Conservation (phyloP, 2,113 vertebrate genomes). For the Grallaria varia region DNA sequence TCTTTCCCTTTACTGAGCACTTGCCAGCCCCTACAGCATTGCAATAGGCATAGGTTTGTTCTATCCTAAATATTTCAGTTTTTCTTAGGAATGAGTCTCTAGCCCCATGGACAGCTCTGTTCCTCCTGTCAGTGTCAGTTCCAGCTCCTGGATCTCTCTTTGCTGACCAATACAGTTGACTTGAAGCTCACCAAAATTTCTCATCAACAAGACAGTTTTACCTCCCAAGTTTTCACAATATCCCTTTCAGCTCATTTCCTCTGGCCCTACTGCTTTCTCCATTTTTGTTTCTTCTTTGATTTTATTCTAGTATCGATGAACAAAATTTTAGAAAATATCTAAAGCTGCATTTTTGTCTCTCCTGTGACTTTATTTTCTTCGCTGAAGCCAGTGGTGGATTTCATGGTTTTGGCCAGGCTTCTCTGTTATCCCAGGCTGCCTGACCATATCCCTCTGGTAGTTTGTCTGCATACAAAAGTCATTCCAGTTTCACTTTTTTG, state of each 20-base stretch:
- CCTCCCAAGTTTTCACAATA: neutral
- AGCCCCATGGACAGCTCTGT: neutral
- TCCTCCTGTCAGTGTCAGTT: neutral
- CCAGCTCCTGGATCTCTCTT: neutral
- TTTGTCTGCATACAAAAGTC: neutral
- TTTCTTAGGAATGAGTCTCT: neutral
- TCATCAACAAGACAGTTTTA: neutral
- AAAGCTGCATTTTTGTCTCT: neutral
- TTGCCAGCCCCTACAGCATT: neutral
- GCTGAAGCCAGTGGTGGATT: neutral
- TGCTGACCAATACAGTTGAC: neutral
- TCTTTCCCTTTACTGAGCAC: neutral
- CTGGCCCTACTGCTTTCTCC: neutral
- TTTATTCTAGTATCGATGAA: neutral
- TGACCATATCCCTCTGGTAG: neutral
- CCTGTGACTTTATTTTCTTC: neutral
- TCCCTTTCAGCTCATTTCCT: neutral
- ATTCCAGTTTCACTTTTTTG: neutral
- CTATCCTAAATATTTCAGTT: neutral
- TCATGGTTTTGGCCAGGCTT: neutral
- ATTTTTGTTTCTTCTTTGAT: neutral
- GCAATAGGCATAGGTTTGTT: neutral
- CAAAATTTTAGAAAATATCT: neutral
- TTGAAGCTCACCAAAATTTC: neutral
- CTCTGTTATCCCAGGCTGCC: neutral